Evolutionary conservation across 2,888 invertebrate species (phyloP).

Genomic region (Oasisia sp.): DNA sequence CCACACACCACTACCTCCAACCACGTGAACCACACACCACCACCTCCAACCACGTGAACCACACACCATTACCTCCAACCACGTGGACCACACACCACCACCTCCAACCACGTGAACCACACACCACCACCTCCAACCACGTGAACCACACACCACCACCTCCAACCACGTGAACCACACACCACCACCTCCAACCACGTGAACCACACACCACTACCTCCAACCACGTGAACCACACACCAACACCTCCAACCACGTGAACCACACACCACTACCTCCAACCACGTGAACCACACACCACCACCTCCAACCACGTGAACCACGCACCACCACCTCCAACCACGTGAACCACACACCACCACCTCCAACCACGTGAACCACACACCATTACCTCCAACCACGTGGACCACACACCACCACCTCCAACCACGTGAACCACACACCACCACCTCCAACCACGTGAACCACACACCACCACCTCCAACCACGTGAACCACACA

Average conservation of each 20-base stretch:
- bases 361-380: neutral
- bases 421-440: neutral
- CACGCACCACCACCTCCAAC: neutral
- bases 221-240: no score
- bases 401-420: neutral
- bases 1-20: neutral
- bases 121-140: neutral
- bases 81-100: neutral
- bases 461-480: neutral
- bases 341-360: neutral
- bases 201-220: neutral
- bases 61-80: neutral
- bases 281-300: neutral
- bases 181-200: neutral
- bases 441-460: neutral
- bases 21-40: neutral
- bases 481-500: neutral
- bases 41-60: neutral
- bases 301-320: neutral
- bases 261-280: neutral
- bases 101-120: neutral
- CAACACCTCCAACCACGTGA: no score
- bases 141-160: neutral
- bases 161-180: neutral
- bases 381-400: neutral